These are phyloP conservation scores for Pentalonia nigronervosa DNA, from an alignment of 1,140 invertebrate genomes.

Conservation along the genomic window DNA sequence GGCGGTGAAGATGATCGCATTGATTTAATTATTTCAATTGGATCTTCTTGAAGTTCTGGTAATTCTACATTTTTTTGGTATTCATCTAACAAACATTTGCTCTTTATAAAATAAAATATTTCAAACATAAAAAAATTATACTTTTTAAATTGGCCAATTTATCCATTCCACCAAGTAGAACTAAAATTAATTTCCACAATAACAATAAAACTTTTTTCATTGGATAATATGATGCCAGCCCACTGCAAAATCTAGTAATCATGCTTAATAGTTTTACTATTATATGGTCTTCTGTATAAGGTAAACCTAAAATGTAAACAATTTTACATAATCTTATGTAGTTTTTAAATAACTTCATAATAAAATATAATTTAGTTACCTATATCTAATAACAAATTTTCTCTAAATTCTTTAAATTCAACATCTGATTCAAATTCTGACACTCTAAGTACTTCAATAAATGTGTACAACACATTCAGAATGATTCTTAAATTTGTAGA, in stretches of 20 bases:
- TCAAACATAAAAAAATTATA: slow-evolving; percentile 7
- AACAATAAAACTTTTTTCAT: slow-evolving; percentile 97
- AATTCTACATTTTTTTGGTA: slow-evolving; percentile 78
- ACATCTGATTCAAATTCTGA: slow-evolving; percentile 68
- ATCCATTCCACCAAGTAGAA: slow-evolving; percentile 88
- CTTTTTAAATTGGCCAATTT: slow-evolving; percentile 78
- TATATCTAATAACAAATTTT: slow-evolving; percentile 82
- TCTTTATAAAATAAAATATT: slow-evolving; percentile 4
- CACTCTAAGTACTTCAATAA: slow-evolving; percentile 85
- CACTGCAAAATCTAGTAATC: slow-evolving; percentile 94
- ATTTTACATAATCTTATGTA: neutral
- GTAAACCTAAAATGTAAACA: slow-evolving; percentile 12
- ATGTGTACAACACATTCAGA: slow-evolving; percentile 91
- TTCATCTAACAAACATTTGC: slow-evolving; percentile 63
- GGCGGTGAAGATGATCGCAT: slow-evolving; percentile 96
- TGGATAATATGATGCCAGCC: slow-evolving; percentile 92
- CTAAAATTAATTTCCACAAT: slow-evolving; percentile 92
- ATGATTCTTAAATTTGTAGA: slow-evolving; percentile 91
- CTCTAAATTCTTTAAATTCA: slow-evolving; percentile 75
- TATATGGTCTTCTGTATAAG: slow-evolving; percentile 48
- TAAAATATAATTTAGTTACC: slow-evolving; percentile 60
- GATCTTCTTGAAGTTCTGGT: slow-evolving; percentile 84
- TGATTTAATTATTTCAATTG: slow-evolving; percentile 87
- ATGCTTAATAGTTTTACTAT: slow-evolving; percentile 88
- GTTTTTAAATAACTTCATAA: neutral